These are phyloP conservation scores for Cryptus viduatorius DNA, from an alignment of 2,888 invertebrate genomes.

Conservation along the genomic window DNA sequence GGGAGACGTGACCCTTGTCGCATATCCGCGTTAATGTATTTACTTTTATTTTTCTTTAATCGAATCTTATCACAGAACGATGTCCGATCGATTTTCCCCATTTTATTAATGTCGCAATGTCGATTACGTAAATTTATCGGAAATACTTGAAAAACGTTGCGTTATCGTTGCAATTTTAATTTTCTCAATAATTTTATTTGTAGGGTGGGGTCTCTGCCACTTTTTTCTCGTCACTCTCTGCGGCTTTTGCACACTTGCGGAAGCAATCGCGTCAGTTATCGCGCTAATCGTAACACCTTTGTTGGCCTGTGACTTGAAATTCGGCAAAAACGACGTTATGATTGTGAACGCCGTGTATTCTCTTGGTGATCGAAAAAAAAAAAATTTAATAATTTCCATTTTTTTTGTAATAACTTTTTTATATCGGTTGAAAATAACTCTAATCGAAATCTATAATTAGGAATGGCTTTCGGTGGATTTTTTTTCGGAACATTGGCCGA, in stretches of 20 bases:
- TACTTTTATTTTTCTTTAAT: not conserved
- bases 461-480: slow-evolving; percentile 82
- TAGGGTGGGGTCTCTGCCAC: slow-evolving; percentile 78
- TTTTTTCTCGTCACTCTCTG: slow-evolving; percentile 75
- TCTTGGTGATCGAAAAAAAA: slow-evolving; percentile 69
- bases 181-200: slow-evolving; percentile 19
- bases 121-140: not conserved
- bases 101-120: not conserved
- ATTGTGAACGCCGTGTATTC: slow-evolving; percentile 71
- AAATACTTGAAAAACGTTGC: not conserved
- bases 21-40: not conserved
- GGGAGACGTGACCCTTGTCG: slow-evolving; percentile 9
- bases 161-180: not conserved
- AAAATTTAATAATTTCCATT: not conserved
- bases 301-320: slow-evolving; percentile 74
- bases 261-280: slow-evolving; percentile 74
- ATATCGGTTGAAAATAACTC: not conserved
- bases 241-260: slow-evolving; percentile 75
- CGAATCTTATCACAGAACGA: not conserved
- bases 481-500: slow-evolving; percentile 82
- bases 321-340: slow-evolving; percentile 66
- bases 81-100: not conserved
- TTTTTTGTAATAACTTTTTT: not conserved
- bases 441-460: slow-evolving; percentile 70
- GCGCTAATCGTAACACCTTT: slow-evolving; percentile 73